Base-by-base conservation (phyloP, 1,140 invertebrate genomes). In the Heliconius congener region DNA sequence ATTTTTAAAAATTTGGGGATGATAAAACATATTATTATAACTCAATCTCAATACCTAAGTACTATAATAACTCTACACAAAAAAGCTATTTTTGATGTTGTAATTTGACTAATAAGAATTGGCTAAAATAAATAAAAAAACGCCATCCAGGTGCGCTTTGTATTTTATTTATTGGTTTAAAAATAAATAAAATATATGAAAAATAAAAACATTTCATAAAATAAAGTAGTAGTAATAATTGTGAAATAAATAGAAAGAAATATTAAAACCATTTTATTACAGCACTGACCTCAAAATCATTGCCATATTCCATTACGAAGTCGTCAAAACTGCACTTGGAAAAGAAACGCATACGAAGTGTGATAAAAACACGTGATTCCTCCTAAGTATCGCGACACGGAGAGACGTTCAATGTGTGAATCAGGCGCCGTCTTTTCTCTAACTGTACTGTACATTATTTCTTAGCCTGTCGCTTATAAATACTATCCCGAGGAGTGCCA, bases 271-370 rank as follows among this genome's bases (percentile, higher is more conserved):
- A 37, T 37, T 37, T 37, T 37, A 37, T 37, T 37, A 37, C 34
- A 37, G 11, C 60, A 78, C 73, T 90, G 84, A 93, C 92, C 88
- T 93, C 91, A 84, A 93, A 93, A 83, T 91, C 88, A 84, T 91
- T 88, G 66, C 87, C 87, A 83, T 86, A 84, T 82, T 91, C 91
- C 92, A 93, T 93, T 18, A 93, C 81, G 84, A 93, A 93, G 42
- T 90, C 88, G 77, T 93, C 85, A 83, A 89, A 93, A 79, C 87
- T 90, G 80, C 86, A 82, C 76, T 86, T 85, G 50, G 88, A 86
- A 19, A 89, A 78, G 77, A 85, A 85, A 82, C 91, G 90, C 91
- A 92, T 93, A 34, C 83, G 78, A 73, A 74, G 19, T 71, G 23
- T 11, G 70, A 30, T 16, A n/a, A 52, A 42, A 72, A 27, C 46